A percentile compares a stretch with the other conserved stretches of the same genome.
phyloP scores from a whole-genome alignment of 2,113 vertebrate genomes.

The Gasterosteus nipponicus region DNA sequence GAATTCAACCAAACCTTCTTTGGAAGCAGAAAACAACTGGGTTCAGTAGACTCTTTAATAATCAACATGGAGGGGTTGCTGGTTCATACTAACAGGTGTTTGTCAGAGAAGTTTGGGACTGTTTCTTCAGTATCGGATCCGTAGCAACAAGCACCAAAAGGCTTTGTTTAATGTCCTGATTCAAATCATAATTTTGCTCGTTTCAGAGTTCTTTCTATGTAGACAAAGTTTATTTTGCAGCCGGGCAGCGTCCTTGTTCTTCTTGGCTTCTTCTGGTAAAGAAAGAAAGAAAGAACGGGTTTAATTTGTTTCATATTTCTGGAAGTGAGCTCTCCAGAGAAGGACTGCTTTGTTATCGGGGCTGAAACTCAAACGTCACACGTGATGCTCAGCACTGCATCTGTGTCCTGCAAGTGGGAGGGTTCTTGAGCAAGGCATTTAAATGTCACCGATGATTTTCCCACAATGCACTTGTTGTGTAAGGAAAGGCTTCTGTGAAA shows the following conservation, averaged over 20 bases:
- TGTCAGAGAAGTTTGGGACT: constrained; percentile 21
- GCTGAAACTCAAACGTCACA: not conserved
- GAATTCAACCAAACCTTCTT: constrained; percentile 41
- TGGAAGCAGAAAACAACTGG: constrained; percentile 13
- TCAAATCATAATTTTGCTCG: not conserved
- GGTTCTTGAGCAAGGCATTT: not conserved
- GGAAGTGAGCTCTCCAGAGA: not conserved
- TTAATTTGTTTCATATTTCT: constrained; percentile 1
- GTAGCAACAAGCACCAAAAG: not conserved
- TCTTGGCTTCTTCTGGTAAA: not conserved
- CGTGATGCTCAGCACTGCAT: not conserved
- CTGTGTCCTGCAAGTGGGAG: no score
- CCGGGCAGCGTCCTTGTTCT: not conserved
- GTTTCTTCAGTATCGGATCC: constrained; percentile 8
- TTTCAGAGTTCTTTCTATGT: not conserved
- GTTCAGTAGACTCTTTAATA: constrained; percentile 22
- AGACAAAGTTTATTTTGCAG: not conserved
- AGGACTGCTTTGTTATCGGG: not conserved
- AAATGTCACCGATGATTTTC: not conserved
- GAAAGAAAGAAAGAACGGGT: no score
- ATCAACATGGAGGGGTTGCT: not conserved
- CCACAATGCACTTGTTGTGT: not conserved
- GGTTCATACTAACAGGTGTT: constrained; percentile 29
- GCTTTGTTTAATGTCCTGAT: constrained; percentile 1
- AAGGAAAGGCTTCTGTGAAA: not conserved